These are phyloP conservation scores for Diarsia brunnea DNA, from an alignment of 2,888 invertebrate genomes.

Conservation along the genomic window DNA sequence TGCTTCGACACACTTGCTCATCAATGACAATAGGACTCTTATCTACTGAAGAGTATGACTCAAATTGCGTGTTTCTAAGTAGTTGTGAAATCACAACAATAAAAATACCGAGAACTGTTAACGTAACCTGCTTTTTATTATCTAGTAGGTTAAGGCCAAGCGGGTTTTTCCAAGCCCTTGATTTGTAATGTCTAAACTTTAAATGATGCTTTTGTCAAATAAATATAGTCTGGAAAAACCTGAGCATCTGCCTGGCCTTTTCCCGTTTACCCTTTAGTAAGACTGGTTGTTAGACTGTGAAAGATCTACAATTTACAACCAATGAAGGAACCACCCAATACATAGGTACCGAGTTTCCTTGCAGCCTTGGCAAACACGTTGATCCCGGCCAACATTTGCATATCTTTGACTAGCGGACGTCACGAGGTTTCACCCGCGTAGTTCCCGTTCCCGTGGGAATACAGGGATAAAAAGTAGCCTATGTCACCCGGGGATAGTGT, in stretches of 20 bases:
- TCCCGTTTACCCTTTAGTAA: background rate
- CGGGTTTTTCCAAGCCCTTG: background rate
- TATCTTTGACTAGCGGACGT: too few species aligned
- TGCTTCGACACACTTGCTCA: conserved; percentile 9
- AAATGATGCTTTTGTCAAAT: background rate
- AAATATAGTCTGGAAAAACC: background rate
- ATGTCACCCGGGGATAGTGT: too few species aligned
- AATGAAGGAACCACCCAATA: background rate
- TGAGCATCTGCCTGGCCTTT: background rate
- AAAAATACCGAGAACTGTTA: conserved; percentile 1
- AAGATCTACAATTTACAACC: background rate
- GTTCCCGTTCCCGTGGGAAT: too few species aligned
- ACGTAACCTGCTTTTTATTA: conserved; percentile 19
- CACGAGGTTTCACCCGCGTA: too few species aligned
- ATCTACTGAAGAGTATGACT: conserved; percentile 13
- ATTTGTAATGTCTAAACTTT: background rate
- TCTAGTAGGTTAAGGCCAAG: conserved; percentile 1
- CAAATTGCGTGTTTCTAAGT: conserved; percentile 11
- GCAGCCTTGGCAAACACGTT: background rate
- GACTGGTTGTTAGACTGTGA: too few species aligned
- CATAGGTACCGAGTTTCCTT: background rate
- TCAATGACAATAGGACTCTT: conserved; percentile 24
- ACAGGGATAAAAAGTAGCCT: too few species aligned
- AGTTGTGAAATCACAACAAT: conserved; percentile 32
- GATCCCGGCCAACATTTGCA: too few species aligned